These are phyloP conservation scores for Camelus dromedarius DNA, from an alignment of 2,113 vertebrate species.

Conservation along the genomic window DNA sequence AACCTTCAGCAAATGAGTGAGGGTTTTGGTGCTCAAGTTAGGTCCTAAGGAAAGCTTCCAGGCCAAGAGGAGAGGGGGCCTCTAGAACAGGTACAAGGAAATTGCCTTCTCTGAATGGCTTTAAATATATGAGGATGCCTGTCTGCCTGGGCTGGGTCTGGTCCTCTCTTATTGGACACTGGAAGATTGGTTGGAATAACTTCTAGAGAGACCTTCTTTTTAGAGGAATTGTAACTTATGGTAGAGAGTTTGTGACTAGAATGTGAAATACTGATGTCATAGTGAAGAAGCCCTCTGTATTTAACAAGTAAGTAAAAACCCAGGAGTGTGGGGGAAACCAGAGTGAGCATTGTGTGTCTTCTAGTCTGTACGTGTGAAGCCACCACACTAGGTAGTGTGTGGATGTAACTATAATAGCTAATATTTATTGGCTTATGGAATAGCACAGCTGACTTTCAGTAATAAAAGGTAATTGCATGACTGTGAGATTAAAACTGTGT, in stretches of 20 bases:
- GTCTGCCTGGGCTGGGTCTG: background rate
- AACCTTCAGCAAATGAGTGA: conserved; percentile 9
- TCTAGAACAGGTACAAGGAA: background rate
- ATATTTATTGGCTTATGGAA: background rate
- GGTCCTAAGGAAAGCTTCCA: background rate
- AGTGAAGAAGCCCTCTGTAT: background rate
- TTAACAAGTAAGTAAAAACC: background rate
- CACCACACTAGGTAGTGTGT: background rate
- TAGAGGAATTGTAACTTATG: background rate
- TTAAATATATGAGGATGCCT: background rate
- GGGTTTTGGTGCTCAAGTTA: background rate
- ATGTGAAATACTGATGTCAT: background rate
- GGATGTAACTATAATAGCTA: background rate
- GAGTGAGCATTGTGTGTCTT: background rate
- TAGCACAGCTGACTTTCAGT: background rate
- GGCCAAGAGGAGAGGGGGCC: background rate
- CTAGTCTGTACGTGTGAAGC: background rate
- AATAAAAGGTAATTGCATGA: background rate
- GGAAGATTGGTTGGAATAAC: background rate
- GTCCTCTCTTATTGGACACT: background rate
- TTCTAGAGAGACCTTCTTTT: background rate
- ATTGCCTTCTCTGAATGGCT: background rate
- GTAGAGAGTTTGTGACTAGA: background rate
- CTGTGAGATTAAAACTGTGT: background rate
- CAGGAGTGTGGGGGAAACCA: background rate